Conservation (phyloP, 2,888 invertebrate genomes). For the Synergus japonicus region DNA sequence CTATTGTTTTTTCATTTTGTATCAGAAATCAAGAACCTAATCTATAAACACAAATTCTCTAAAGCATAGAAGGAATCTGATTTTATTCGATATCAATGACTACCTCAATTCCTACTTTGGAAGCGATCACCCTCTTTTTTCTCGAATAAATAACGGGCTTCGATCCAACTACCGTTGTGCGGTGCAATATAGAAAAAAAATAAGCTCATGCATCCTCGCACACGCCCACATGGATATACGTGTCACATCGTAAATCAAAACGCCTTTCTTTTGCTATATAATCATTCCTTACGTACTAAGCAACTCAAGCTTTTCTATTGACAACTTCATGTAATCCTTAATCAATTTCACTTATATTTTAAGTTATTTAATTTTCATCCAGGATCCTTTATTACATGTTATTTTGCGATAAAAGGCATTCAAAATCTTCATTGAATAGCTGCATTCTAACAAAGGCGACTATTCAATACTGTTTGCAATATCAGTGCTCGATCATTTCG, state of each 20-base stretch:
- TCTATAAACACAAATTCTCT: too few relatives aligned
- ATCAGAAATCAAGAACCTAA: background rate
- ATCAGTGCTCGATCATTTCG: too few relatives aligned
- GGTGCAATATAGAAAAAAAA: constrained; percentile 16
- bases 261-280: background rate
- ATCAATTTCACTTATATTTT: background rate
- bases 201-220: background rate
- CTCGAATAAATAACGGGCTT: background rate
- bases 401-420: background rate
- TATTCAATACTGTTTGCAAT: too few relatives aligned
- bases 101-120: background rate
- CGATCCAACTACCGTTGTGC: constrained; percentile 26
- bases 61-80: background rate
- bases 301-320: background rate
- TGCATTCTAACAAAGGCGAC: too few relatives aligned
- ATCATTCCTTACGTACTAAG: background rate
- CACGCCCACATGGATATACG: constrained; percentile 9
- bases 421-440: background rate
- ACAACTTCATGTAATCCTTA: background rate
- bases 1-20: background rate
- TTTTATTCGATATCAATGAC: background rate
- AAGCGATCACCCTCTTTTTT: background rate
- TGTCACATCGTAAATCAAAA: constrained; percentile 22
- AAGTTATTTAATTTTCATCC: background rate
- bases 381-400: background rate